Evolutionary conservation across 2,113 vertebrate species (phyloP).

Genomic region (Rhea pennata): DNA sequence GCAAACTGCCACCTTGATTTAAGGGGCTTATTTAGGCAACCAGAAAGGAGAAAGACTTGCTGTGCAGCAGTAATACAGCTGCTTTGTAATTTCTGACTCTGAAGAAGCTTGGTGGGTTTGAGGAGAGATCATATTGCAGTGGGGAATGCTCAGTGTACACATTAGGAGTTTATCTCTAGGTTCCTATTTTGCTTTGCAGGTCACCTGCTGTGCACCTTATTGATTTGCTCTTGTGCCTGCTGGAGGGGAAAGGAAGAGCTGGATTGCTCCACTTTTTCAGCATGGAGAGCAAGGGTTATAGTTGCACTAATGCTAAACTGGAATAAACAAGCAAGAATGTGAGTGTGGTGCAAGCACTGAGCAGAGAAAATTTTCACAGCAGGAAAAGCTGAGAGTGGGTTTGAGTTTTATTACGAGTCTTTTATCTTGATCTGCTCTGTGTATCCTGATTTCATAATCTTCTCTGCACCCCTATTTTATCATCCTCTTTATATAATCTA

Average conservation of each 20-base stretch:
- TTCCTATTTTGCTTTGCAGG: background rate
- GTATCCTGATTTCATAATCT: background rate
- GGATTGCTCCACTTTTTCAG: background rate
- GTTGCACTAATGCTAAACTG: background rate
- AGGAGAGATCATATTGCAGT: background rate
- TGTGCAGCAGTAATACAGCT: background rate
- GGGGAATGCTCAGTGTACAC: background rate
- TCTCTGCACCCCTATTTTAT: background rate
- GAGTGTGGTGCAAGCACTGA: background rate
- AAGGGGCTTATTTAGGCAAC: background rate
- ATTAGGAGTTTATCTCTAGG: background rate
- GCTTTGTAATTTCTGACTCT: background rate
- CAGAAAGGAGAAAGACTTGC: accelerated
- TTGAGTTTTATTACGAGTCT: background rate
- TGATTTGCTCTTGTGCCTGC: background rate
- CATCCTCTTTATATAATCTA: background rate
- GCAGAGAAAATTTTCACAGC: background rate
- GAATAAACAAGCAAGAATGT: background rate
- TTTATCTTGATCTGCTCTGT: background rate
- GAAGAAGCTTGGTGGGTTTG: background rate
- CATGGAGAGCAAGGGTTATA: background rate
- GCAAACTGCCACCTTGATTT: background rate
- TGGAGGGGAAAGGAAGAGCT: background rate
- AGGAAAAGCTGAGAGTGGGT: background rate
- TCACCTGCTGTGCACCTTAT: background rate